Evolutionary conservation across 1,140 invertebrate species (phyloP).

Genomic region (Cherax quadricarinatus): DNA sequence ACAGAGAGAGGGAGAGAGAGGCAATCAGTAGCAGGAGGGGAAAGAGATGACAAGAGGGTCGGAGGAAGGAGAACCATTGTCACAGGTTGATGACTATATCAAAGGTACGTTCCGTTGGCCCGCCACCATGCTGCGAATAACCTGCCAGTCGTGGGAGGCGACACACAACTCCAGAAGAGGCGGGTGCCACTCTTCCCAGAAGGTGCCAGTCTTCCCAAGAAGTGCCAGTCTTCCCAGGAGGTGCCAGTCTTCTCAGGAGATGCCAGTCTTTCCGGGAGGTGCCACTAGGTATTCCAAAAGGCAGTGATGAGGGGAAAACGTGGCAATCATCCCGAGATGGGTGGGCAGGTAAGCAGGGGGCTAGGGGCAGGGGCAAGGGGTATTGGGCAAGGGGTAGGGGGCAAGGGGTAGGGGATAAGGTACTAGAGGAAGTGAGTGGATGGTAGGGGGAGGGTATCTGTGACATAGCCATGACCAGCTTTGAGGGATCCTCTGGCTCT

Average conservation of each 20-base stretch:
- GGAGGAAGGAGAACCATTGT: neutral
- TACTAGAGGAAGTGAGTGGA: too few species aligned
- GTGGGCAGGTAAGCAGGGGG: too few species aligned
- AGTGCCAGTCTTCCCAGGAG: too few species aligned
- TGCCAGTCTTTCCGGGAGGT: neutral
- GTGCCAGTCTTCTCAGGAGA: neutral
- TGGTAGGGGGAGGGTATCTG: too few species aligned
- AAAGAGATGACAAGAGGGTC: neutral
- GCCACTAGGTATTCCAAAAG: neutral
- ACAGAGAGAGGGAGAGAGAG: neutral
- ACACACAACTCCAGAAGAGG: neutral
- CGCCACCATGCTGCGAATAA: neutral
- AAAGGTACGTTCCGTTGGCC: neutral
- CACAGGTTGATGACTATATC: neutral
- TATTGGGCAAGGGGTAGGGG: too few species aligned
- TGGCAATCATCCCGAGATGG: too few species aligned
- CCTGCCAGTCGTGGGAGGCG: neutral
- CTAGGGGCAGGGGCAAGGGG: too few species aligned
- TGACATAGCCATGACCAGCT: too few species aligned
- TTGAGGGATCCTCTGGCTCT: too few species aligned
- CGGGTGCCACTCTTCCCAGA: neutral
- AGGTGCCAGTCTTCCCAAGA: too few species aligned
- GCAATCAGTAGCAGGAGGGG: neutral
- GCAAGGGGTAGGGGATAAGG: too few species aligned
- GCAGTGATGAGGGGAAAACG: neutral